Evolutionary conservation across 2,797 vertebrate genomes (phyloP).

Genomic region (Xiphophorus birchmanni): DNA sequence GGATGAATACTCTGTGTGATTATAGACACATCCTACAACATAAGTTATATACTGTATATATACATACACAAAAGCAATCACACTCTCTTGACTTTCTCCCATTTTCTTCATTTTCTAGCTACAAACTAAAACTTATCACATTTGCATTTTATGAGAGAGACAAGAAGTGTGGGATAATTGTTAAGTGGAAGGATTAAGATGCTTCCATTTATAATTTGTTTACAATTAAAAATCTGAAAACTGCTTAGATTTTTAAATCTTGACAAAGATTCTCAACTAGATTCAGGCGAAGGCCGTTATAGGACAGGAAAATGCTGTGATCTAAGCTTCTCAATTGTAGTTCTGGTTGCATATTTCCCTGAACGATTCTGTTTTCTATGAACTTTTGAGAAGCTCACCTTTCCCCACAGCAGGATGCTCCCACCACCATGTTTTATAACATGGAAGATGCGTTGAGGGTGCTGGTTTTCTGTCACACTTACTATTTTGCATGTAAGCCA

Average conservation of each 20-base stretch:
- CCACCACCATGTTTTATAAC: neutral
- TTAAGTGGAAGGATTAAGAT: neutral
- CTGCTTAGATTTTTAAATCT: neutral
- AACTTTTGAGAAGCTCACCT: neutral
- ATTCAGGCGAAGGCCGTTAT: neutral
- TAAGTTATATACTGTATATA: neutral
- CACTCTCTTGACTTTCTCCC: neutral
- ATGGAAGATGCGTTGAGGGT: neutral
- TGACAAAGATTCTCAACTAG: neutral
- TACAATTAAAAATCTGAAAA: neutral
- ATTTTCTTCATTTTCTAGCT: neutral
- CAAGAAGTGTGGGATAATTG: neutral
- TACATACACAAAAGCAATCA: neutral
- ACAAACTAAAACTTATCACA: neutral
- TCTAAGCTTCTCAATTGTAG: neutral
- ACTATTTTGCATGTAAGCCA: neutral
- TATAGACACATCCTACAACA: neutral
- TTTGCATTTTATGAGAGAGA: neutral
- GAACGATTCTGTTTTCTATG: neutral
- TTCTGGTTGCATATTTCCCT: neutral
- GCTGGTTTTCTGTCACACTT: neutral
- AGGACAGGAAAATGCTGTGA: neutral
- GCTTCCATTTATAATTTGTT: neutral
- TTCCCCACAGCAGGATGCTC: neutral
- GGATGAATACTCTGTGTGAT: neutral